These are phyloP conservation scores for Prosapia bicincta DNA, from an alignment of 2,888 invertebrate species.

Conservation along the genomic window DNA sequence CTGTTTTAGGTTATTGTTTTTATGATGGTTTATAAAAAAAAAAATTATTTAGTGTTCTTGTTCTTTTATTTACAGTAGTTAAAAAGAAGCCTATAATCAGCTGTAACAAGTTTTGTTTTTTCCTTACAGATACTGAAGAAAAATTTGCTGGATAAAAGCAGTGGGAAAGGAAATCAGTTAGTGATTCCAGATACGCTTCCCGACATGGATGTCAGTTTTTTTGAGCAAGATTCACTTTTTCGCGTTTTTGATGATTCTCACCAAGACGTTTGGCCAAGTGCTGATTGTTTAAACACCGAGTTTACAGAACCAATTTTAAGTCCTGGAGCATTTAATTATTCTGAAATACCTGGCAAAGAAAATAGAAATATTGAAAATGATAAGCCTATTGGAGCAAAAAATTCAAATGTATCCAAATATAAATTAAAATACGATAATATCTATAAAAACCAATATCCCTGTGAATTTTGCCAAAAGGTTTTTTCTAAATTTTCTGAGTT, in stretches of 20 bases:
- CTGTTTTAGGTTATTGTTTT: no score
- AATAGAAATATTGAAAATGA: background rate
- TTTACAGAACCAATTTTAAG: constrained; percentile 1
- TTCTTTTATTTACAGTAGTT: no score
- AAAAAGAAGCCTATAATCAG: no score
- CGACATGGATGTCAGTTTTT: constrained; percentile 14
- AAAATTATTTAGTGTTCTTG: no score
- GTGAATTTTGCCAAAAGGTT: constrained; percentile 10
- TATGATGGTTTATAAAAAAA: no score
- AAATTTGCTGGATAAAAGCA: constrained; percentile 4
- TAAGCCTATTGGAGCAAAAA: background rate
- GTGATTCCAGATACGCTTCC: constrained; percentile 6
- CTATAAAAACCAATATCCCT: constrained; percentile 8
- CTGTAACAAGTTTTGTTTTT: no score
- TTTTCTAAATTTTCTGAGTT: constrained; percentile 4
- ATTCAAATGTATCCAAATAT: background rate
- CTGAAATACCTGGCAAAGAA: background rate
- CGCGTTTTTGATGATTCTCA: background rate
- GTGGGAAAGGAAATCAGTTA: background rate
- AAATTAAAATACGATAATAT: constrained; percentile 2
- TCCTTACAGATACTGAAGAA: constrained; percentile 10
- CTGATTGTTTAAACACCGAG: constrained; percentile 6
- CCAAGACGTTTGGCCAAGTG: background rate
- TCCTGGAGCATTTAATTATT: background rate
- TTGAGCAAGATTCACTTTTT: constrained; percentile 13